phyloP scores from a whole-genome alignment of 2,113 vertebrate genomes.

The Amblyopsis rosae region DNA sequence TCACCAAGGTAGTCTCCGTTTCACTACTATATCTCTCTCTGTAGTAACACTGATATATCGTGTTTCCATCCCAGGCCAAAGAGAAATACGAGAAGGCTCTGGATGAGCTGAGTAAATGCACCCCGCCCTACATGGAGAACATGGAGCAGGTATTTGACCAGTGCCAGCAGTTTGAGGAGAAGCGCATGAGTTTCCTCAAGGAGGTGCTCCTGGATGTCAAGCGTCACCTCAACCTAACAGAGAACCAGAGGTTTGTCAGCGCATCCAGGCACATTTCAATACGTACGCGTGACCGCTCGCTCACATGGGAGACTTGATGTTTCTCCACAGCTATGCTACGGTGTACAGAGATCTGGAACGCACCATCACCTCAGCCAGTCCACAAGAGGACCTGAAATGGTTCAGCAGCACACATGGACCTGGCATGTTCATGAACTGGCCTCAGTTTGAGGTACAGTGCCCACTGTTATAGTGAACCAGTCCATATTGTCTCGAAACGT shows the following conservation, averaged over 20 bases:
- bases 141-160: constrained; percentile 95
- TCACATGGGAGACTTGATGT: background rate
- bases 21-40: background rate
- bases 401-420: constrained; percentile 87
- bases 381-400: constrained; percentile 94
- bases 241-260: constrained; percentile 84
- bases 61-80: constrained; percentile 76
- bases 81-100: constrained; percentile 94
- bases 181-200: constrained; percentile 89
- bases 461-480: background rate
- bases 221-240: constrained; percentile 90
- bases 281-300: background rate
- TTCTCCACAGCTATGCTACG: constrained; percentile 79
- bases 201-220: constrained; percentile 94
- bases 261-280: background rate
- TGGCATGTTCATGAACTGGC: constrained; percentile 97
- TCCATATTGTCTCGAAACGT: background rate
- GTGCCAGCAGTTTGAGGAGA: constrained; percentile 96
- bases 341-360: constrained; percentile 91
- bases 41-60: constrained; percentile 2
- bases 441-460: constrained; percentile 88
- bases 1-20: background rate
- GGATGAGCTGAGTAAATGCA: constrained; percentile 89
- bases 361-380: constrained; percentile 83
- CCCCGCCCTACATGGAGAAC: constrained; percentile 90